Percentiles rank a stretch among this genome's conserved stretches.
These are phyloP conservation scores for Epicauta chinensis DNA, from an alignment of 1,140 invertebrate species.

Conservation along the genomic window DNA sequence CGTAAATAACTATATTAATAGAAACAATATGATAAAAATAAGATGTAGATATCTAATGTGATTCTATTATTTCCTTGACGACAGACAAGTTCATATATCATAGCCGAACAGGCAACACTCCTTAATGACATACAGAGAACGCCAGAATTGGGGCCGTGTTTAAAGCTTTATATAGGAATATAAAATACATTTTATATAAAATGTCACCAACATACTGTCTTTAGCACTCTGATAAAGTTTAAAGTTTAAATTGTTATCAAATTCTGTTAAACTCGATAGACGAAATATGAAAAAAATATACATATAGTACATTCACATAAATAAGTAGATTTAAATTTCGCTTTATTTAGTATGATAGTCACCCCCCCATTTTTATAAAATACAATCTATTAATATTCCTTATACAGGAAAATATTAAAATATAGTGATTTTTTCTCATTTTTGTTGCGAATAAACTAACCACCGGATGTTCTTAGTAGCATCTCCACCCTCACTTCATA, in stretches of 20 bases:
- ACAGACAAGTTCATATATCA: slow-evolving; percentile 17
- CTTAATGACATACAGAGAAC: slow-evolving; percentile 11
- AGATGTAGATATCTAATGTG: slow-evolving; percentile 5
- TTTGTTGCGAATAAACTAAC: slow-evolving; percentile 4
- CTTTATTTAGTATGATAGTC: no score
- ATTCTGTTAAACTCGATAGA: no score
- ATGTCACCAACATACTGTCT: slow-evolving; percentile 16
- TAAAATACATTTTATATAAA: slow-evolving; percentile 16
- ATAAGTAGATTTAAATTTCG: no score
- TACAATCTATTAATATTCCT: no score
- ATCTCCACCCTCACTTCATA: slow-evolving; percentile 2
- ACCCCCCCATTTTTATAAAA: no score
- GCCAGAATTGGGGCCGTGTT: slow-evolving; percentile 1
- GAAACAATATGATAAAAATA: no score
- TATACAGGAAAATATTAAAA: slow-evolving; percentile 2
- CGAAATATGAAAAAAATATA: no score
- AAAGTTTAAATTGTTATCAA: no score
- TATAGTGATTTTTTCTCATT: slow-evolving; percentile 14
- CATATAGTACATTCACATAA: no score
- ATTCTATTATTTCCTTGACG: slow-evolving; percentile 14
- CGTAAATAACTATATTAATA: no score
- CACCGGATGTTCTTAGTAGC: slow-evolving; percentile 13
- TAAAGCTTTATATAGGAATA: slow-evolving; percentile 15
- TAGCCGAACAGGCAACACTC: slow-evolving; percentile 15
- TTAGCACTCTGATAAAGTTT: no score